Evolutionary conservation across 1,140 invertebrate species (phyloP), one percentile per base, ranked within the genome.

Genomic region (Eumeta japonica): DNA sequence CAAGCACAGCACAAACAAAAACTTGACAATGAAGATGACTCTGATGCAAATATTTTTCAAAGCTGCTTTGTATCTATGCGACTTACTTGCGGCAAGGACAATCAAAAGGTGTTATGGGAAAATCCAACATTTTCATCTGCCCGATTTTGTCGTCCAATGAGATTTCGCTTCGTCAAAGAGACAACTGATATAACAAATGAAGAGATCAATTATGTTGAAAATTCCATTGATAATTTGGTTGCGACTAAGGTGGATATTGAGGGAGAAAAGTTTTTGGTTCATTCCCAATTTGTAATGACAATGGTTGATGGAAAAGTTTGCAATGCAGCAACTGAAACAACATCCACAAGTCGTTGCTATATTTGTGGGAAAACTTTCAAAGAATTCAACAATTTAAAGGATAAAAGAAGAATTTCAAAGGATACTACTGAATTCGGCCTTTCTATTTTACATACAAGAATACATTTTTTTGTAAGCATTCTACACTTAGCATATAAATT

Each of bases 271-370:
- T n/a, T 7, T 7, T n/a, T 7, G 7, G 20, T 24, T 24, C n/a
- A n/a, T n/a, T n/a, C n/a, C n/a, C n/a, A n/a, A 29, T 33, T 33
- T 9, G 10, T 33, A 12, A 16, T 58, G 16, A 59, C 58, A 11
- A 63, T 60, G 60, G 43, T 62, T 10, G 56, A 62, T 35, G 54
- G 37, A 16, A 66, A 64, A 39, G 49, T 64, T 10, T 57, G 50
- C 15, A 55, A 62, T 42, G 55, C 55, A 2, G 45, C 52, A 4
- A 57, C 54, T 11, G 24, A 45, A 17, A 64, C 49, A 29, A 41
- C 29, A 27, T 61, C 57, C 2, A 31, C 37, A 16, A 28, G 31
- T 28, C 18, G 35, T 11, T 61, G 59, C 36, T 62, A 60, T 35
- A 54, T 63, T 16, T 62, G 55, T 48, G 55, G 52, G 1, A 18